These are phyloP conservation scores for Chrysina gloriosa DNA, from an alignment of 2,888 invertebrate genomes.

Conservation along the genomic window DNA sequence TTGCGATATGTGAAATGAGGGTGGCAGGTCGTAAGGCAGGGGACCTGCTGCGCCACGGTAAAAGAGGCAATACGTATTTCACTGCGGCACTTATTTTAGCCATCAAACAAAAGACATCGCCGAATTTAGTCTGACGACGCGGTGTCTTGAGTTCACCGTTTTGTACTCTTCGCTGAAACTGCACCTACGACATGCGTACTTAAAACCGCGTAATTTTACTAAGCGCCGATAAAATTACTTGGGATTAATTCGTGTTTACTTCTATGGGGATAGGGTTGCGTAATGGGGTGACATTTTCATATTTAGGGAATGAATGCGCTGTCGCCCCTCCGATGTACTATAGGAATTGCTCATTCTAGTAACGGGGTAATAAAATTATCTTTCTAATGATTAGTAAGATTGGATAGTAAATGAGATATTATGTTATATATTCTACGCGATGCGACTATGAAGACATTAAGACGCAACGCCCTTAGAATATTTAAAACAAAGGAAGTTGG, in stretches of 20 bases:
- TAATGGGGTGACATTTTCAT: slow-evolving; percentile 39
- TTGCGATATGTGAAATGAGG: slow-evolving; percentile 27
- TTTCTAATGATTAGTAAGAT: slow-evolving; percentile 40
- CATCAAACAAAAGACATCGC: slow-evolving; percentile 45
- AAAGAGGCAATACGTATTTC: slow-evolving; percentile 44
- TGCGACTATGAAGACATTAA: background rate
- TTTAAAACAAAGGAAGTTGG: too few relatives aligned
- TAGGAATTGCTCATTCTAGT: slow-evolving; percentile 26
- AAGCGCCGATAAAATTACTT: slow-evolving; percentile 48
- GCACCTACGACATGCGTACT: slow-evolving; percentile 40
- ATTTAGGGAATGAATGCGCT: slow-evolving; percentile 29
- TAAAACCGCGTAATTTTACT: slow-evolving; percentile 46
- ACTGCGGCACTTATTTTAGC: slow-evolving; percentile 42
- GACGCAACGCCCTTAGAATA: too few relatives aligned
- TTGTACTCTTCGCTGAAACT: background rate
- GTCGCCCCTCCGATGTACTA: slow-evolving; percentile 9
- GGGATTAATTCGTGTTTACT: slow-evolving; percentile 45
- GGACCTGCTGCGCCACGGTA: slow-evolving; percentile 11
- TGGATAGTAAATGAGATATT: slow-evolving; percentile 40
- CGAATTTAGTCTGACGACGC: slow-evolving; percentile 20
- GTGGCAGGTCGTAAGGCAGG: slow-evolving; percentile 5
- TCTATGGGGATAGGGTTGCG: slow-evolving; percentile 28
- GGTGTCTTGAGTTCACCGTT: slow-evolving; percentile 28
- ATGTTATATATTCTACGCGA: background rate
- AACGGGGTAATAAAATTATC: slow-evolving; percentile 31